Evolutionary conservation across 2,888 invertebrate genomes (phyloP).

Genomic region (Brenthis daphne): DNA sequence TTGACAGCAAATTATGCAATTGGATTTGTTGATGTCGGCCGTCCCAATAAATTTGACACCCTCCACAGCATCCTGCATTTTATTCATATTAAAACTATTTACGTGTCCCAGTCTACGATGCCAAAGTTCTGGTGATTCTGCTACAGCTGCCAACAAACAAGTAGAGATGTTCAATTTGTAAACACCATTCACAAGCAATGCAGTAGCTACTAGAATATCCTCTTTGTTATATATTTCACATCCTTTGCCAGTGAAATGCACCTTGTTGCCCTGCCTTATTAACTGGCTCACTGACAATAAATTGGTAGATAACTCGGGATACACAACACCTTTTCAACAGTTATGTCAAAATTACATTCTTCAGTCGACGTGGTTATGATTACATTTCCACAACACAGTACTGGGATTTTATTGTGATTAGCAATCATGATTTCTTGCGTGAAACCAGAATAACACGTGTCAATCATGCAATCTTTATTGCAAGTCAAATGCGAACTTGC

Average conservation of each 20-base stretch:
- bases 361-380: constrained; percentile 11
- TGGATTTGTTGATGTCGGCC: constrained; percentile 18
- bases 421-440: constrained; percentile 5
- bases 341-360: constrained; percentile 7
- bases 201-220: constrained; percentile 27
- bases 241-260: constrained; percentile 23
- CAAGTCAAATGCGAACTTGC: no score
- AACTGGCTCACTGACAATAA: no score
- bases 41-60: constrained; percentile 11
- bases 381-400: constrained; percentile 34
- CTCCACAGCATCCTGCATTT: constrained; percentile 27
- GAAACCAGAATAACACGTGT: constrained; percentile 3
- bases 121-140: constrained; percentile 26
- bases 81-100: constrained; percentile 34
- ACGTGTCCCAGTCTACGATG: constrained; percentile 37
- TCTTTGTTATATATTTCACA: constrained; percentile 30
- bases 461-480: no score
- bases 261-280: no score
- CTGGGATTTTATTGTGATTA: constrained; percentile 24
- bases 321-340: no score
- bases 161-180: constrained; percentile 30
- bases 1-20: constrained; percentile 21
- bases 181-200: constrained; percentile 35
- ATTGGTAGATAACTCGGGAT: no score
- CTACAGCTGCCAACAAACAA: constrained; percentile 23